Evolutionary conservation across 2,797 vertebrate genomes (phyloP), one percentile per base, ranked within the genome.

Genomic region (Botia almorhae): DNA sequence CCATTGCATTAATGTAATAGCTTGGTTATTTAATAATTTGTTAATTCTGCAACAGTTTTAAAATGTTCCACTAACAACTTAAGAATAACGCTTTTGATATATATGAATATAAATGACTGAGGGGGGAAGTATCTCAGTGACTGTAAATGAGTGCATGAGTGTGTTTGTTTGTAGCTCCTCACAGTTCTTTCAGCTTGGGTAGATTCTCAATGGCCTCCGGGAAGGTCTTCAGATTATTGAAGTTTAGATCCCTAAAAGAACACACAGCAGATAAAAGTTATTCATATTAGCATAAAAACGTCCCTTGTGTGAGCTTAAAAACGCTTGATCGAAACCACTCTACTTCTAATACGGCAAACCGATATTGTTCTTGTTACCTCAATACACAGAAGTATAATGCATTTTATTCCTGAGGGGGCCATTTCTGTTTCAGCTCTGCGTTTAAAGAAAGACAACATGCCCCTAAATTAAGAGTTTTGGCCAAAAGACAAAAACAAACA

Each of bases 161-260:
- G 58, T 51, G 61, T 36, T 55, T 60, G 46, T 65, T 53, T 68
- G 63, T 23, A 36, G 17, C 46, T 91, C 98, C 98, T 98, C 89
- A 99, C 98, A 99, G 92, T 75, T 99, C 98, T 90, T 99, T 99
- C 74, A 99, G 93, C 90, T 92, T 98, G 85, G 95, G 95, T 84
- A 99, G 94, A 6, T 93, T 92, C 91, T 96, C 95, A 89, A 99
- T 96, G 64, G 97, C 96, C 92, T 96, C 94, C 69, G 98, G 97
- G 87, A 99, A 98, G 85, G 93, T 94, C 82, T 93, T 93, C 89
- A 99, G 92, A 90, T 95, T 97, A 86, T 99, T 99, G 87, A 97
- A 98, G 93, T 98, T 99, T 86, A 99, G 95, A 91, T 99, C 98
- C 86, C 98, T 99, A 87, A 58, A 84, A 87, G 50, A 88, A 90